Conservation (phyloP, 2,113 vertebrate genomes). For the Lampris megalopsis region DNA sequence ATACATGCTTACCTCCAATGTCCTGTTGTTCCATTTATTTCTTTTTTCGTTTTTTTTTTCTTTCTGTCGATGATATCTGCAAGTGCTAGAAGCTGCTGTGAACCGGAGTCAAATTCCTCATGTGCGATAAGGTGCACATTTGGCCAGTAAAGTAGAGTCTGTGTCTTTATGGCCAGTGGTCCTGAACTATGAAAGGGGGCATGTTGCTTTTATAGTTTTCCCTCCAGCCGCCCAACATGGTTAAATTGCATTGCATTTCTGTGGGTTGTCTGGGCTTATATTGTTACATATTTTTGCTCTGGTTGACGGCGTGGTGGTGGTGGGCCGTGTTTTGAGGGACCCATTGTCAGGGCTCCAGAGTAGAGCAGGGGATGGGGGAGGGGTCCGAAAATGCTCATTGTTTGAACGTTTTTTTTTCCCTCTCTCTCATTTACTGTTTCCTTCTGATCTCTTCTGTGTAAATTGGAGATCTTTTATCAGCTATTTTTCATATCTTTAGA, state of each 20-base stretch:
- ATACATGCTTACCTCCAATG: too few relatives aligned
- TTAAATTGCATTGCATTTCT: slow-evolving; percentile 43
- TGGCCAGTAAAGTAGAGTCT: too few relatives aligned
- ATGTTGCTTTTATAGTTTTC: slow-evolving; percentile 15
- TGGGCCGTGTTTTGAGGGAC: slow-evolving; percentile 28
- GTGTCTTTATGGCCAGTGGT: not conserved
- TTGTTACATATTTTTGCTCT: slow-evolving; percentile 27
- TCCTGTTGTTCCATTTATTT: too few relatives aligned
- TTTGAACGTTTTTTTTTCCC: slow-evolving; percentile 39
- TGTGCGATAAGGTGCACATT: too few relatives aligned
- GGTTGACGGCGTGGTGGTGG: slow-evolving; percentile 7
- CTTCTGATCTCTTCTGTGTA: not conserved
- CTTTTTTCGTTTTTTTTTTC: too few relatives aligned
- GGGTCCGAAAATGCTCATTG: slow-evolving; percentile 57
- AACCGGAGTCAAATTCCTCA: too few relatives aligned
- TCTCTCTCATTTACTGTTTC: not conserved
- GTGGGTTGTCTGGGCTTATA: slow-evolving; percentile 37
- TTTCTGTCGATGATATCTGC: too few relatives aligned
- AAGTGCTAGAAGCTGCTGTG: too few relatives aligned
- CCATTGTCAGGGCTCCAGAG: slow-evolving; percentile 66
- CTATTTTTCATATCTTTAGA: slow-evolving; percentile 5
- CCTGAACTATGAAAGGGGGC: not conserved
- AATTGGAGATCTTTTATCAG: not conserved
- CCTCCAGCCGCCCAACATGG: not conserved
- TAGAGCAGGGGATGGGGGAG: slow-evolving; percentile 65